Evolutionary conservation across 2,888 invertebrate genomes (phyloP), one percentile per base, ranked within the genome.

Genomic region (Unio pictorum): DNA sequence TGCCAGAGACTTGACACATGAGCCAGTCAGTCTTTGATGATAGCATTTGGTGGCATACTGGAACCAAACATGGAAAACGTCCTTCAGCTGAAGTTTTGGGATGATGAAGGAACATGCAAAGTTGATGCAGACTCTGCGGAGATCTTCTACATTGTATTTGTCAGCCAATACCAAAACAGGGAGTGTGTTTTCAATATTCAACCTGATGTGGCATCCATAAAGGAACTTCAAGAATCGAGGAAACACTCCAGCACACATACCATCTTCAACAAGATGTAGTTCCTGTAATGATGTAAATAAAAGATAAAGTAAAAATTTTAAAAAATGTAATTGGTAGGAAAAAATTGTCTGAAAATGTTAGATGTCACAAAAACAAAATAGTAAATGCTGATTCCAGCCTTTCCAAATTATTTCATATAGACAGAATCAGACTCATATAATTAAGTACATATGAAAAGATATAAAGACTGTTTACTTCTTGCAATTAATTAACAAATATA

Each of bases 21-120:
- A 79, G 18, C 76, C 71, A 1, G 84, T 80, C 5, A 88, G 82
- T 7, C 79, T 70, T 56, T 81, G 76, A 64, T 91, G 90, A 69
- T 83, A 81, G 67, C 86, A 85, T 68, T 86, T 86, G 18, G 90
- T 90, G 30, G 89, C 88, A 76, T 91, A 91, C 75, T 89, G 90
- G 81, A 91, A 91, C 91, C 91, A 91, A 4, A 89, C 87, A 77
- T 90, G 87, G 75, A 90, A 90, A n/a, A 91, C 83, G 66, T 90
- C 90, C 75, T 89, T 90, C 67, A 90, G 82, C 45, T 88, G 86
- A 6, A 90, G 81, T 69, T 86, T 82, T 1, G 90, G 90, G 61
- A 86, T 86, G 68, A 86, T 86, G 76, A 89, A 85, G n/a, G 84
- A 82, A 66, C 89, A 85, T 3, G 91, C 90, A 82, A 89, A 90